phyloP scores from a whole-genome alignment of 1,140 invertebrate genomes.

The Myzus persicae region DNA sequence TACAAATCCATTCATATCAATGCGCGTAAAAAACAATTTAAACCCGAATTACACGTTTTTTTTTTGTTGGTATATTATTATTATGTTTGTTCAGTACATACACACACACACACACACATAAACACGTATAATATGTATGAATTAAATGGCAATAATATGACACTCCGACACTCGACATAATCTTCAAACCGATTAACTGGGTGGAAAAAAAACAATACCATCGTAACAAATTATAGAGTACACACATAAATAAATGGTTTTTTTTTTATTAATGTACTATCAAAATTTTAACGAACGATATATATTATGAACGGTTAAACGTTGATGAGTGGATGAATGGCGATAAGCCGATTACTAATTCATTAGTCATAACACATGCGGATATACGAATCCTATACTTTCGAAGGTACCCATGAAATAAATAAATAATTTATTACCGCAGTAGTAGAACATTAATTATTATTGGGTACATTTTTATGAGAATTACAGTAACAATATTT shows the following conservation, averaged over 20 bases:
- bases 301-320: neutral
- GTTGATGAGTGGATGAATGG: neutral
- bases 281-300: neutral
- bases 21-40: slow-evolving; percentile 28
- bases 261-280: neutral
- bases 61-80: neutral
- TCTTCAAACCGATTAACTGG: neutral
- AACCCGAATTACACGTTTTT: slow-evolving; percentile 33
- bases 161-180: neutral
- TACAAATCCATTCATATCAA: neutral
- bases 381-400: neutral
- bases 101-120: neutral
- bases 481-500: too few relatives aligned
- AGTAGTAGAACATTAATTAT: too few relatives aligned
- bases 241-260: neutral
- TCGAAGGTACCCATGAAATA: neutral
- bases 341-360: neutral
- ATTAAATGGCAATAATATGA: slow-evolving; percentile 6
- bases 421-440: neutral
- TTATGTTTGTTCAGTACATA: neutral
- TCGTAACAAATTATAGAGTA: slow-evolving; percentile 9
- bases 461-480: too few relatives aligned
- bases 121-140: neutral
- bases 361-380: too few relatives aligned
- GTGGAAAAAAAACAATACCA: neutral